These are phyloP conservation scores for Nematolebias whitei DNA, from an alignment of 2,113 vertebrate species.

Conservation along the genomic window DNA sequence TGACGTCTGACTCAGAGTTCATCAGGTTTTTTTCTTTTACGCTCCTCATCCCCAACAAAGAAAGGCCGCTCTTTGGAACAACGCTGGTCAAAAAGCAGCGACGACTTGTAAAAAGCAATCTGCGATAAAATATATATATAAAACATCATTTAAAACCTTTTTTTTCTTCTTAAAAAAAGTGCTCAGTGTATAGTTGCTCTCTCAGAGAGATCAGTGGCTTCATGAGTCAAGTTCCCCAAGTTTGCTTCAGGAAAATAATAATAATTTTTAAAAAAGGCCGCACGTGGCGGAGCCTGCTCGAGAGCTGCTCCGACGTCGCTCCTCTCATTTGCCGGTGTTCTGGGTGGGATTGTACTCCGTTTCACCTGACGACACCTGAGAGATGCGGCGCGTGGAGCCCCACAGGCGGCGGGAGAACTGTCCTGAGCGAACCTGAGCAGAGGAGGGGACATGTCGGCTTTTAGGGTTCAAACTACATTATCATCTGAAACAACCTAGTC, in stretches of 20 bases:
- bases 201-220: constrained; percentile 60
- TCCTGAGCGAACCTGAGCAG: constrained; percentile 85
- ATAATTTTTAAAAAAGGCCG: neutral
- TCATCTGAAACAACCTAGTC: constrained; percentile 46
- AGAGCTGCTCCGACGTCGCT: constrained; percentile 14
- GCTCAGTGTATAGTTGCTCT: constrained; percentile 71
- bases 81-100: constrained; percentile 73
- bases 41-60: too few species aligned
- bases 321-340: constrained; percentile 66
- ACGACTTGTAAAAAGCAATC: constrained; percentile 62
- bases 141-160: constrained; percentile 19
- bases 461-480: constrained; percentile 19
- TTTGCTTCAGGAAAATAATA: constrained; percentile 21
- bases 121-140: constrained; percentile 37
- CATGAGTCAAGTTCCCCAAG: constrained; percentile 30
- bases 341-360: constrained; percentile 88
- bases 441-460: neutral
- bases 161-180: constrained; percentile 42
- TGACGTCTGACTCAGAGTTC: neutral
- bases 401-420: constrained; percentile 89
- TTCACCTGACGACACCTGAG: constrained; percentile 92
- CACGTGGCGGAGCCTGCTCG: neutral
- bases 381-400: constrained; percentile 89
- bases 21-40: too few species aligned
- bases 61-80: constrained; percentile 78